Base-by-base conservation (phyloP, 2,888 invertebrate genomes). In the Apamea crenata region DNA sequence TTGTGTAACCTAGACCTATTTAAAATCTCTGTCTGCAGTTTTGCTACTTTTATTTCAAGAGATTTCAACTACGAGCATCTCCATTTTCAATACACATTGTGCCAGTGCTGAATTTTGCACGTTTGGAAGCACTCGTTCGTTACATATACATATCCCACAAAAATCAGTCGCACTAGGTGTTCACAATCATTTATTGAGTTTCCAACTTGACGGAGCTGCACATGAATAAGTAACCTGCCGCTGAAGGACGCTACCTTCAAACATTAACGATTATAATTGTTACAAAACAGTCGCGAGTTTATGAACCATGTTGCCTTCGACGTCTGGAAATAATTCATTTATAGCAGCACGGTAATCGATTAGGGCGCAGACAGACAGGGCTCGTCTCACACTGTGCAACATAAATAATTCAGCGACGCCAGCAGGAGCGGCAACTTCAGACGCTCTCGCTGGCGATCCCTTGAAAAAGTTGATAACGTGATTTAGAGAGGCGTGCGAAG, bases 381-480 rank as follows among this genome's bases (percentile, higher is more conserved):
- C 91, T 91, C 87, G 83, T 91, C 91, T 92, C 89, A 93, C 93
- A 92, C 91, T 86, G 91, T 87, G 81, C 82, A 80, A 80, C 87
- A 93, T 94, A 91, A 94, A 95, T 94, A 92, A 95, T 94, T 94
- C 92, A 95, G 91, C 83, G 88, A 72, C 83, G 81, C 87, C 88
- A 84, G 85, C 83, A 84, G 66, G 59, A 77, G 74, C 72, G 67
- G 65, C 73, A 78, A 78, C 83, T 82, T 79, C 71, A 77, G 69
- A 69, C 59, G 71, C 56, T 78, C 73, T 75, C 74, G 76, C 66
- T 67, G 77, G 84, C 82, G 73, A 88, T 88, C 91, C 90, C 91
- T 92, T 91, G 90, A 87, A 94, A 94, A 94, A 94, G 91, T 94
- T 93, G 87, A 89, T 94, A 94, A 95, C 93, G 90, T 92, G 91